phyloP scores from a whole-genome alignment of 23 tunicate genomes.

The Halocynthia roretzi region DNA sequence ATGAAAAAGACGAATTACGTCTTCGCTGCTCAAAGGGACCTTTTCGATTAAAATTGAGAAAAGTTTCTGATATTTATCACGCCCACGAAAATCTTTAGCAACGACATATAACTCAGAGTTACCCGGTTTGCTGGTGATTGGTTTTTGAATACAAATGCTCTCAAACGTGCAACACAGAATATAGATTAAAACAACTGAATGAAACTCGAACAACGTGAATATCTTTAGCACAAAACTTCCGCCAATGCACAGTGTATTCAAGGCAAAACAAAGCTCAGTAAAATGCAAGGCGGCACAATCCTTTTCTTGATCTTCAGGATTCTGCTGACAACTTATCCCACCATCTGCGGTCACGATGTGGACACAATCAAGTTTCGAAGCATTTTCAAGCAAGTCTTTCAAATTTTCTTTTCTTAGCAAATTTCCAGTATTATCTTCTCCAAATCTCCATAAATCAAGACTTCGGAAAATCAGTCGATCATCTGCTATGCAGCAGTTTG shows the following conservation, averaged over 20 bases:
- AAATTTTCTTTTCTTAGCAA: conserved; percentile 36
- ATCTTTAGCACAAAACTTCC: conserved; percentile 76
- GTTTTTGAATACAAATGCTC: conserved; percentile 47
- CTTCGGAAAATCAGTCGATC: conserved; percentile 78
- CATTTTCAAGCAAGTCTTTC: conserved; percentile 2
- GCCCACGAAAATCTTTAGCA: conserved; percentile 46
- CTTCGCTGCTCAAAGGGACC: conserved; percentile 23
- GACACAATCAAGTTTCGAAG: conserved; percentile 18
- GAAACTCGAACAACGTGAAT: conserved; percentile 74
- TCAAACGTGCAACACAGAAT: conserved; percentile 44
- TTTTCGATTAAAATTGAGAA: conserved; percentile 1
- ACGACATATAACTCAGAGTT: conserved; percentile 90
- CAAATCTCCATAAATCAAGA: conserved; percentile 77
- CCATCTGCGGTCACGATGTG: conserved; percentile 82
- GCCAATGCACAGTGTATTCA: conserved; percentile 26
- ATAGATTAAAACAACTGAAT: conserved; percentile 54
- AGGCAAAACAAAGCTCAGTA: conserved; percentile 43
- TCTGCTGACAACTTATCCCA: conserved; percentile 57
- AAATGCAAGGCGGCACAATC: conserved; percentile 52
- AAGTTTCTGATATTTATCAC: conserved; percentile 10
- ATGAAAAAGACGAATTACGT: conserved; percentile 4
- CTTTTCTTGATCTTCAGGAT: conserved; percentile 66
- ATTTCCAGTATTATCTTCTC: conserved; percentile 88
- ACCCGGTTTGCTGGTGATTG: conserved; percentile 86
- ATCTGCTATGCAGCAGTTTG: conserved; percentile 70